Evolutionary conservation across 2,797 vertebrate genomes (phyloP).

Genomic region (Melanogrammus aeglefinus): DNA sequence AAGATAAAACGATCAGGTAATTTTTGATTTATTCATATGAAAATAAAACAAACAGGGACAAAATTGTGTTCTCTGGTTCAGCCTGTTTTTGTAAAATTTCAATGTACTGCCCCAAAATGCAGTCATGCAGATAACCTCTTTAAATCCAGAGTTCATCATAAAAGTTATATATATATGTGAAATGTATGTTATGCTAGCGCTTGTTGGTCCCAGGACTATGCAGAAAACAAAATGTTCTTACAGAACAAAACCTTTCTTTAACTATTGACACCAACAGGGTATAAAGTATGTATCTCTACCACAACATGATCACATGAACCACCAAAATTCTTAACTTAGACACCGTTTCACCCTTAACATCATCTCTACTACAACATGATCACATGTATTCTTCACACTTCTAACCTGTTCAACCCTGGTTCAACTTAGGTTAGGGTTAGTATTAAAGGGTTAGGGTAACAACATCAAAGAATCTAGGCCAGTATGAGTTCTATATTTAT

Average conservation of each 20-base stretch:
- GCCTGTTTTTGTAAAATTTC: conserved; percentile 30
- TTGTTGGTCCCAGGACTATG: conserved; percentile 23
- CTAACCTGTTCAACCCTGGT: conserved; percentile 26
- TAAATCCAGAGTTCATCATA: conserved; percentile 39
- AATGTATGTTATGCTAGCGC: conserved; percentile 35
- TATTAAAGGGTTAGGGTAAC: neutral
- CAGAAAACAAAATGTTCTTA: conserved; percentile 13
- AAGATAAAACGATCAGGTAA: conserved; percentile 32
- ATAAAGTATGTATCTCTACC: conserved; percentile 42
- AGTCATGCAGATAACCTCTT: conserved; percentile 57
- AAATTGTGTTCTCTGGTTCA: conserved; percentile 24
- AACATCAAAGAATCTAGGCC: neutral
- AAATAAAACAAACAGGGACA: conserved; percentile 70
- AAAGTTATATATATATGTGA: conserved; percentile 46
- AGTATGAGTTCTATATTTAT: neutral
- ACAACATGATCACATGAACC: conserved; percentile 55
- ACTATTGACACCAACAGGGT: conserved; percentile 41
- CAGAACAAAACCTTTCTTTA: conserved; percentile 32
- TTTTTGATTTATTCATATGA: conserved; percentile 71
- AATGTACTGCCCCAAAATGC: conserved; percentile 38
- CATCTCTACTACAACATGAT: conserved; percentile 55
- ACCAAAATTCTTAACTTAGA: conserved; percentile 39
- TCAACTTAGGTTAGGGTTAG: neutral
- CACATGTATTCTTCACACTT: conserved; percentile 48
- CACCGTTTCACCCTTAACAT: conserved; percentile 35